Evolutionary conservation across 2,888 invertebrate genomes (phyloP).

Genomic region (Ceraclea dissimilis): DNA sequence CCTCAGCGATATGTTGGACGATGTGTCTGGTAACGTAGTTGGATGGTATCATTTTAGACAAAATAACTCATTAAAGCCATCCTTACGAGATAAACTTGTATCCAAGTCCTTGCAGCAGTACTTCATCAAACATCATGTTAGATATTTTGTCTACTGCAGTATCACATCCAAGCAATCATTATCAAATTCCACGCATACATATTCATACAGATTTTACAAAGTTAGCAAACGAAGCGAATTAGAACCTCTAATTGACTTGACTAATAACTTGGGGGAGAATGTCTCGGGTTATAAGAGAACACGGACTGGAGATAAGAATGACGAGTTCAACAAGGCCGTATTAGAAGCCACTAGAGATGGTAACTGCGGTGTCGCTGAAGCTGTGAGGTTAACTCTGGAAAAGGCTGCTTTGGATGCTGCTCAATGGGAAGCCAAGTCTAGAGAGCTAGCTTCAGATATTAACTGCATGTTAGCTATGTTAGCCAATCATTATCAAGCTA

Average conservation of each 20-base stretch:
- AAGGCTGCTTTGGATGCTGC: conserved; percentile 41
- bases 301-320: conserved; percentile 34
- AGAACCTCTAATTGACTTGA: conserved; percentile 47
- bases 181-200: conserved; percentile 52
- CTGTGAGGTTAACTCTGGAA: conserved; percentile 38
- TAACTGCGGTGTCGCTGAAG: conserved; percentile 40
- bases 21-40: conserved; percentile 49
- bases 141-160: conserved; percentile 56
- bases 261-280: conserved; percentile 49
- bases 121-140: conserved; percentile 48
- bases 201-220: conserved; percentile 55
- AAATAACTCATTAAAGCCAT: conserved; percentile 47
- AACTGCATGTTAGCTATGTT: conserved; percentile 42
- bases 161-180: conserved; percentile 47
- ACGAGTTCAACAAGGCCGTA: conserved; percentile 41
- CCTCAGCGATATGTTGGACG: conserved; percentile 45
- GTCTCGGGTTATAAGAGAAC: conserved; percentile 43
- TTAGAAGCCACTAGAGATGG: conserved; percentile 39
- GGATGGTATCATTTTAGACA: conserved; percentile 62
- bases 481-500: conserved; percentile 36
- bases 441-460: conserved; percentile 43
- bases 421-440: conserved; percentile 38
- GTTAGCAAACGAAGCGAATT: conserved; percentile 48
- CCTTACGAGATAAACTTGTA: conserved; percentile 55
- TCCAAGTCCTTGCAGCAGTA: conserved; percentile 54